A percentile compares a stretch with the other conserved stretches of the same genome.
Evolutionary conservation across 2,888 invertebrate genomes (phyloP).

Genomic region (Anagyrus pseudococci): DNA sequence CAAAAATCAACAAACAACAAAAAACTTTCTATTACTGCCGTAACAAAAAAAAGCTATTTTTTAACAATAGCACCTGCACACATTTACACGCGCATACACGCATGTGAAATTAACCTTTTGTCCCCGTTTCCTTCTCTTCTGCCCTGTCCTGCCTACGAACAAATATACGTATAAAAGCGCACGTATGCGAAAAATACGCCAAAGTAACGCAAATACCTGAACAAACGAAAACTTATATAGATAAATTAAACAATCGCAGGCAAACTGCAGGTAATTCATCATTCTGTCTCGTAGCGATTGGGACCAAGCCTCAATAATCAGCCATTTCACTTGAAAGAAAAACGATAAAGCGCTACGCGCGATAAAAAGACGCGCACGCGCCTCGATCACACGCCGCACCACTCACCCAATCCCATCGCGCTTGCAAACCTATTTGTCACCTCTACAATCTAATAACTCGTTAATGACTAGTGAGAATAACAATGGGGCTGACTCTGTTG

Average conservation of each 20-base stretch:
- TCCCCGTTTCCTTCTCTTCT: not conserved
- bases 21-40: slow-evolving; percentile 37
- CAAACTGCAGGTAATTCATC: slow-evolving; percentile 35
- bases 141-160: not conserved
- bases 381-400: too few relatives aligned
- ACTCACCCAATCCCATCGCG: too few relatives aligned
- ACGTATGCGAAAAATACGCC: not conserved
- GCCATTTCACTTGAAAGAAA: slow-evolving; percentile 8
- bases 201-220: slow-evolving; percentile 6
- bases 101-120: not conserved
- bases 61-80: slow-evolving; percentile 26
- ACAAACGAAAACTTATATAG: not conserved
- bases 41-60: slow-evolving; percentile 17
- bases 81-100: too few relatives aligned
- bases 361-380: too few relatives aligned
- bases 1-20: too few relatives aligned
- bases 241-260: slow-evolving; percentile 14
- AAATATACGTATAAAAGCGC: not conserved
- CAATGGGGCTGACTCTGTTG: too few relatives aligned
- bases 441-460: too few relatives aligned
- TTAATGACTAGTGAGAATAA: too few relatives aligned
- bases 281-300: slow-evolving; percentile 47
- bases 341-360: slow-evolving; percentile 4
- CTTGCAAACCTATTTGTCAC: too few relatives aligned
- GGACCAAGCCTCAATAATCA: slow-evolving; percentile 46